A percentile compares a stretch with the other conserved stretches of the same genome.
These are phyloP conservation scores for Ispidina lecontei DNA, from an alignment of 2,797 vertebrate genomes.

Conservation along the genomic window DNA sequence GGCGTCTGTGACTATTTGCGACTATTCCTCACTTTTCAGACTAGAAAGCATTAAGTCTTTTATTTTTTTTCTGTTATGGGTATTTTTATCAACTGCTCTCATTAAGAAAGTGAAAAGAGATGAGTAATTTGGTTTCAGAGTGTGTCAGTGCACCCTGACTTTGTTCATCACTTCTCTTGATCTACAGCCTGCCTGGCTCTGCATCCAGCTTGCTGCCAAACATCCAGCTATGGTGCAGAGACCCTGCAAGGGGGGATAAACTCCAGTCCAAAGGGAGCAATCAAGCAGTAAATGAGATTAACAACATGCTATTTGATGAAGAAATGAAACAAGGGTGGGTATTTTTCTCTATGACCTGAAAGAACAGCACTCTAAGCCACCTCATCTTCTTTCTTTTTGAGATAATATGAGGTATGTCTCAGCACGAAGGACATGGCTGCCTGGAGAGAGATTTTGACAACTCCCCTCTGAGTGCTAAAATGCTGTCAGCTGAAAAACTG, in stretches of 20 bases:
- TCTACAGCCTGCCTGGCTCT: background rate
- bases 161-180: slow-evolving; percentile 10
- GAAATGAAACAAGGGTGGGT: slow-evolving; percentile 17
- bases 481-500: slow-evolving; percentile 61
- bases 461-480: slow-evolving; percentile 72
- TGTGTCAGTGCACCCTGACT: slow-evolving; percentile 1
- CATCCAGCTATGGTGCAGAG: background rate
- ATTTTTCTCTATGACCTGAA: background rate
- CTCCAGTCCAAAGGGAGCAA: background rate
- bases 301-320: background rate
- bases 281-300: background rate
- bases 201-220: background rate
- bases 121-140: background rate
- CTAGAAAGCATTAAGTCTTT: background rate
- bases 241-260: background rate
- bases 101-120: slow-evolving; percentile 28
- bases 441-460: slow-evolving; percentile 72
- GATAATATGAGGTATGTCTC: slow-evolving; percentile 54
- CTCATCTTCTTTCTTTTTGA: slow-evolving; percentile 23
- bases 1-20: background rate
- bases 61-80: background rate
- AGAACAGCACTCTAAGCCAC: slow-evolving; percentile 25
- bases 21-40: background rate
- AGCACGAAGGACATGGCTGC: slow-evolving; percentile 53
- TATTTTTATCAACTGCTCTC: slow-evolving; percentile 24